Conservation (phyloP, 2,113 vertebrate genomes). For the Cyanistes caeruleus region DNA sequence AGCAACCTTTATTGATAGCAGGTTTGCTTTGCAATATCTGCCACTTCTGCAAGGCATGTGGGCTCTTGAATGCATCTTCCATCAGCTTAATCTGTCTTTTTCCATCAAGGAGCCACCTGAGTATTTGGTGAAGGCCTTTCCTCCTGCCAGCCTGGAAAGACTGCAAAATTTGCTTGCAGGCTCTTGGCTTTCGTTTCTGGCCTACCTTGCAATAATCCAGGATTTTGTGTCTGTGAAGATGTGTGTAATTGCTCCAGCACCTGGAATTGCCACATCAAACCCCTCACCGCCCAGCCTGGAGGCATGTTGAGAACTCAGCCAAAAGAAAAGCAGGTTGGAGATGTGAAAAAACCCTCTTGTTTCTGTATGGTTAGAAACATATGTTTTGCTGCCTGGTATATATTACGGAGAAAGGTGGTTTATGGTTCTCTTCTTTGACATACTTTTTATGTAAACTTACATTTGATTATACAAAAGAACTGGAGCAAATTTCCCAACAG, state of each 20-base stretch:
- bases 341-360: neutral
- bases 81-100: neutral
- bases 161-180: neutral
- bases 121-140: neutral
- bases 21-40: neutral
- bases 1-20: neutral
- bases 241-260: neutral
- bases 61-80: neutral
- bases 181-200: neutral
- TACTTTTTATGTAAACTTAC: neutral
- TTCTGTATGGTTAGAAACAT: neutral
- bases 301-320: neutral
- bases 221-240: neutral
- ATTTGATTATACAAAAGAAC: neutral
- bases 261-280: neutral
- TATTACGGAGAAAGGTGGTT: neutral
- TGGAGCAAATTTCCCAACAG: neutral
- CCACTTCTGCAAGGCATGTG: neutral
- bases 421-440: neutral
- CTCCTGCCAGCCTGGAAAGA: neutral
- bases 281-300: accelerated
- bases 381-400: neutral
- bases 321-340: neutral
- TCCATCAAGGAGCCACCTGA: neutral
- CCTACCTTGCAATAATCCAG: neutral